Conservation (phyloP, 2,797 vertebrate genomes). For the Sebastes steindachneri region DNA sequence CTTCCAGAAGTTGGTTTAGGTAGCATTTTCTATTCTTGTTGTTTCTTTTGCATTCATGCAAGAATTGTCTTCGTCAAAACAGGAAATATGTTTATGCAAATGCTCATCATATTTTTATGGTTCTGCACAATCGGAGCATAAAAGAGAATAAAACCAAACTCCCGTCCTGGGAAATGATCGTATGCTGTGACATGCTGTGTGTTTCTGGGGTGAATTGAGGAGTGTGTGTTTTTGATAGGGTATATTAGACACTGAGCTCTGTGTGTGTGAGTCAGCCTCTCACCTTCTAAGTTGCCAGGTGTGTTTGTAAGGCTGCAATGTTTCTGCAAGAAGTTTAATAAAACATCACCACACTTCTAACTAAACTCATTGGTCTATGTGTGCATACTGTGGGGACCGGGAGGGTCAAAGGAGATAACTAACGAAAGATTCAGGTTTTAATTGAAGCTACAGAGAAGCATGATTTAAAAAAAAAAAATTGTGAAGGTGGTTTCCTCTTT, state of each 20-base stretch:
- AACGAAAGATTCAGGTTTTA: constrained; percentile 33
- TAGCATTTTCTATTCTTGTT: constrained; percentile 31
- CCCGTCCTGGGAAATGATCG: background rate
- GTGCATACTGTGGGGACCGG: background rate
- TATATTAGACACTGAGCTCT: background rate
- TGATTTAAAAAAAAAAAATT: background rate
- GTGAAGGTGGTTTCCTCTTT: constrained; percentile 29
- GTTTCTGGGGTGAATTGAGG: background rate
- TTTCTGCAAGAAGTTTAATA: background rate
- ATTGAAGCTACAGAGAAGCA: constrained; percentile 38
- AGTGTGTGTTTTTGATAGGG: background rate
- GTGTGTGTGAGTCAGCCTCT: constrained; percentile 3
- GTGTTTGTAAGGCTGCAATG: background rate
- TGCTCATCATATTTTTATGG: constrained; percentile 45
- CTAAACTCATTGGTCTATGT: background rate
- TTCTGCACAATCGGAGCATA: constrained; percentile 13
- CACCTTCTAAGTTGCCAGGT: background rate
- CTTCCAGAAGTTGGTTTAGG: background rate
- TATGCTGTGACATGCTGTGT: background rate
- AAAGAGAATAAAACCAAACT: constrained; percentile 28
- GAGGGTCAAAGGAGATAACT: background rate
- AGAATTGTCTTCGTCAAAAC: constrained; percentile 19
- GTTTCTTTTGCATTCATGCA: constrained; percentile 14
- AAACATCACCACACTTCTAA: background rate
- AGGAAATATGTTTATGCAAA: constrained; percentile 54